Evolutionary conservation across 2,888 invertebrate genomes (phyloP).

Genomic region (Monopis laevigella): DNA sequence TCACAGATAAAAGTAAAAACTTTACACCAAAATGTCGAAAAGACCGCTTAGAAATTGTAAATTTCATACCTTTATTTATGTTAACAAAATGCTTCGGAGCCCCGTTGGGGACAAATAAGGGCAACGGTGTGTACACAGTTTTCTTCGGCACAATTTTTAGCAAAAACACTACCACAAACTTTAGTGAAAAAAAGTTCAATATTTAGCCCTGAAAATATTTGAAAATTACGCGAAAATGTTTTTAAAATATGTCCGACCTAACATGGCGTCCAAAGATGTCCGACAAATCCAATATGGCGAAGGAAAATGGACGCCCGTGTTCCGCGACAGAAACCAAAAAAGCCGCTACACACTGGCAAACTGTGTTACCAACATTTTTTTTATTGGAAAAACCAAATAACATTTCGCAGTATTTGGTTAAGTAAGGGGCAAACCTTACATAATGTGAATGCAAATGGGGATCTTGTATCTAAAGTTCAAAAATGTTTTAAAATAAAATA

Average conservation of each 20-base stretch:
- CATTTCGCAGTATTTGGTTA: no score
- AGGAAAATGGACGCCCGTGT: constrained; percentile 66
- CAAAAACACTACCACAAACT: constrained; percentile 42
- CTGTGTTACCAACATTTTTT: no score
- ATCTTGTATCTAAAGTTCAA: no score
- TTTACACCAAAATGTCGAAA: constrained; percentile 63
- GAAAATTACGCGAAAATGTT: constrained; percentile 72
- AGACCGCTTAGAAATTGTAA: constrained; percentile 28
- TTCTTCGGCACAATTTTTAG: constrained; percentile 45
- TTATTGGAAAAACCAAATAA: no score
- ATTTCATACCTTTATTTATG: constrained; percentile 66
- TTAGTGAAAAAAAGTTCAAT: constrained; percentile 51
- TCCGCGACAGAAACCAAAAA: no score
- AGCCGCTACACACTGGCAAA: no score
- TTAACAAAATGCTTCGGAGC: constrained; percentile 61
- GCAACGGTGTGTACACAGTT: constrained; percentile 52
- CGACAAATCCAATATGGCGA: constrained; percentile 70
- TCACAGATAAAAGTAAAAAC: constrained; percentile 54
- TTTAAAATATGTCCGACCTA: constrained; percentile 80
- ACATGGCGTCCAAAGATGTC: constrained; percentile 78
- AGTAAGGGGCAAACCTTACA: no score
- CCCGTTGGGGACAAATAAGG: constrained; percentile 56
- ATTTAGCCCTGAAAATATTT: constrained; percentile 54
- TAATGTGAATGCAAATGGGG: no score
- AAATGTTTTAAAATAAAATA: no score